These are phyloP conservation scores for Channa argus DNA, from an alignment of 2,113 vertebrate genomes.

Conservation along the genomic window DNA sequence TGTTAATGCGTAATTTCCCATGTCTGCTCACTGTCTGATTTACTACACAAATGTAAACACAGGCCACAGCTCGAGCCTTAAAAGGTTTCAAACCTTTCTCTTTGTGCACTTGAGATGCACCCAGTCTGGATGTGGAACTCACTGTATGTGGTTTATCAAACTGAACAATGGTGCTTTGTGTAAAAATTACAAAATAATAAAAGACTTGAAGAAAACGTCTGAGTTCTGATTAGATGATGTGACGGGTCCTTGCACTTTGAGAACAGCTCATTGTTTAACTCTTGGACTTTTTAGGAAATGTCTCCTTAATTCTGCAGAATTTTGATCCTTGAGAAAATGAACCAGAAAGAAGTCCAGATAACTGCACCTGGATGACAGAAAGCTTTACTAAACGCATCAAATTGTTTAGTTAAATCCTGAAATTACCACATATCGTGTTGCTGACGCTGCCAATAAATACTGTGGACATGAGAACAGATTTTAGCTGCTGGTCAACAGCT, in stretches of 20 bases:
- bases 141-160: neutral
- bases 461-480: neutral
- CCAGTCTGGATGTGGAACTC: neutral
- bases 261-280: too few species aligned
- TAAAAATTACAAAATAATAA: conserved; percentile 12
- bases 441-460: too few species aligned
- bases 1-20: neutral
- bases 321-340: too few species aligned
- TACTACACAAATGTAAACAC: neutral
- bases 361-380: too few species aligned
- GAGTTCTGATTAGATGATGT: neutral
- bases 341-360: too few species aligned
- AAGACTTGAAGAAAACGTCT: neutral
- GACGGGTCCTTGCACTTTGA: too few species aligned
- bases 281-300: too few species aligned
- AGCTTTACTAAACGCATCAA: too few species aligned
- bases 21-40: neutral
- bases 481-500: neutral
- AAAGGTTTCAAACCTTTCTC: neutral
- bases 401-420: too few species aligned
- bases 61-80: neutral
- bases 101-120: neutral
- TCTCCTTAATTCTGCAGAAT: too few species aligned
- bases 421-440: too few species aligned
- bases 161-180: conserved; percentile 26